phyloP scores from a whole-genome alignment of 2,113 vertebrate genomes.

The Melanocharis versteri region DNA sequence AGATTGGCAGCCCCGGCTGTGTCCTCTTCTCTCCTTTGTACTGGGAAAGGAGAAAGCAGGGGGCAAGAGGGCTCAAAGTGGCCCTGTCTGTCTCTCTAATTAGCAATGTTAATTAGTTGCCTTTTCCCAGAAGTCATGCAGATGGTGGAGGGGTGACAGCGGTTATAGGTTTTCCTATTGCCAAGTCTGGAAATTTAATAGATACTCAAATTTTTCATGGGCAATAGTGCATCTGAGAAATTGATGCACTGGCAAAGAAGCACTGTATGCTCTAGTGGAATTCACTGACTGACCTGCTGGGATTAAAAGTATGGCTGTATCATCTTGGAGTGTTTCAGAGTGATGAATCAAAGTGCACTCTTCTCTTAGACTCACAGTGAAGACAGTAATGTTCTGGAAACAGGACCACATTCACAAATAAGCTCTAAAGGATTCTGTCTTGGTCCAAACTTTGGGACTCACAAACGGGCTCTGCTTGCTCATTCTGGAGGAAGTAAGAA shows the following conservation, averaged over 20 bases:
- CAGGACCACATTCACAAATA: not conserved
- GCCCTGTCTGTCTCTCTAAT: not conserved
- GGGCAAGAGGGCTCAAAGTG: not conserved
- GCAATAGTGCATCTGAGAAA: not conserved
- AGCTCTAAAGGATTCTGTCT: not conserved
- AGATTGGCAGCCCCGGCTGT: not conserved
- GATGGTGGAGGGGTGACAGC: not conserved
- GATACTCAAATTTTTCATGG: not conserved
- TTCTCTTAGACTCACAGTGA: not conserved
- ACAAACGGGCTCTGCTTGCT: not conserved
- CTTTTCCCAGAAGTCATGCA: not conserved
- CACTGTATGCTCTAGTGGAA: not conserved
- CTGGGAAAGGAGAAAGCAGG: not conserved
- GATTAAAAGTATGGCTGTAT: not conserved
- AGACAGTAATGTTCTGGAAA: not conserved
- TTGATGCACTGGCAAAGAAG: not conserved
- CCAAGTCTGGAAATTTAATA: not conserved
- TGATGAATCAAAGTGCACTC: not conserved
- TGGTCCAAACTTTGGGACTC: not conserved
- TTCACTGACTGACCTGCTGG: not conserved
- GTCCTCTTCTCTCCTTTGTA: not conserved
- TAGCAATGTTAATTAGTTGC: not conserved
- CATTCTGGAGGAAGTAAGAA: not conserved
- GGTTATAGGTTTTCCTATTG: not conserved
- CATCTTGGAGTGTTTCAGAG: not conserved